These are phyloP conservation scores for Rhyacophila evoluta DNA, from an alignment of 2,888 invertebrate genomes.

Conservation along the genomic window DNA sequence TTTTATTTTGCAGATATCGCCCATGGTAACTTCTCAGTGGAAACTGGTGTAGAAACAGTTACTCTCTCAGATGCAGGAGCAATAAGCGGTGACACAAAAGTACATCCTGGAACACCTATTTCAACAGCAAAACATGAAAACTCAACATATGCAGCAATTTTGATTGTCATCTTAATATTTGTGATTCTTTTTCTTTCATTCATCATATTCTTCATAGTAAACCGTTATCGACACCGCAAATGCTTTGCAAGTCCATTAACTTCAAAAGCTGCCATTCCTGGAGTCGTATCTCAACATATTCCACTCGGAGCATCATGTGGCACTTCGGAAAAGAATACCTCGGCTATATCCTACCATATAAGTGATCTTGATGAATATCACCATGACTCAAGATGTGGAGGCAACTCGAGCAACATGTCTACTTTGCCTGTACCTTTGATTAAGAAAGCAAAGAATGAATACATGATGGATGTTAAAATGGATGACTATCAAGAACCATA, in stretches of 20 bases:
- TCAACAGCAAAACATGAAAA: conserved; percentile 78
- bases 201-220: conserved; percentile 79
- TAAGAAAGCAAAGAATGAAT: conserved; percentile 68
- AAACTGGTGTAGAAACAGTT: conserved; percentile 68
- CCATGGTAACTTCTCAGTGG: conserved; percentile 80
- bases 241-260: conserved; percentile 79
- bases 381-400: conserved; percentile 63
- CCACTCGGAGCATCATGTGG: conserved; percentile 62
- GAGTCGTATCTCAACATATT: conserved; percentile 59
- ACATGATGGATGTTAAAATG: conserved; percentile 73
- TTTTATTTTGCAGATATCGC: conserved; percentile 68
- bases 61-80: conserved; percentile 65
- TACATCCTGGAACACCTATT: conserved; percentile 72
- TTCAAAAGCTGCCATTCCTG: conserved; percentile 62
- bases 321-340: conserved; percentile 62
- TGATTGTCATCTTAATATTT: conserved; percentile 81
- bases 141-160: conserved; percentile 80
- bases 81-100: conserved; percentile 56
- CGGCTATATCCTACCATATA: conserved; percentile 69
- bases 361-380: conserved; percentile 73
- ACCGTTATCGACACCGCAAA: conserved; percentile 78
- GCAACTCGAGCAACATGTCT: conserved; percentile 64
- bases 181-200: conserved; percentile 79
- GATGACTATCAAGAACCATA: conserved; percentile 86
- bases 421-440: conserved; percentile 69